Base-by-base conservation (phyloP, 2,888 invertebrate species). In the Crematogaster levior region DNA sequence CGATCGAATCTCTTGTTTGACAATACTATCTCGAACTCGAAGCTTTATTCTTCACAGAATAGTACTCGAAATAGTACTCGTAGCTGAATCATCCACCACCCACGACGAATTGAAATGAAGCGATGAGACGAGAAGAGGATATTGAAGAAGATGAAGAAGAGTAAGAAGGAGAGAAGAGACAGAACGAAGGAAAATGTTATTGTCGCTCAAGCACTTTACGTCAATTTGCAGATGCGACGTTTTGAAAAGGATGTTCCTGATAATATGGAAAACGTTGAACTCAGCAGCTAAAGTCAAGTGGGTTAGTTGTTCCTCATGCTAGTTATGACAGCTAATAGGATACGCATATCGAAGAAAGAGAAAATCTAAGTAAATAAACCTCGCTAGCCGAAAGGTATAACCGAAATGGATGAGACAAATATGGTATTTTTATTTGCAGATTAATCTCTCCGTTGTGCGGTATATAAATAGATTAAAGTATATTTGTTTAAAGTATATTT, bases 161-260 rank as follows among this genome's bases (percentile, higher is more conserved):
- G 43, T 6, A 15, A 72, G 80, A 77, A 56, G 40, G 37, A 56
- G 40, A 79, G 56, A 30, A n/a, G n/a, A 58, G 40, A 30, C 40
- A 40, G 60, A 75, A 80, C 63, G 75, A 83, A 81, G 86, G 63
- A 83, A 74, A 82, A 85, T 72, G 83, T 73, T 81, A 82, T 81
- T 63, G 84, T 61, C 79, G 77, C 43, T 84, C 75, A 68, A 86
- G 84, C 87, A 90, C 88, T 92, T 91, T 90, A 90, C 86, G 83
- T 85, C 89, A 92, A 92, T 92, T 92, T 90, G 88, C 87, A 77
- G 72, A 48, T 63, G 60, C 74, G 82, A 72, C 88, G 80, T 83
- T 83, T 85, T 90, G 90, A 91, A 89, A 88, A 92, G 90, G 91
- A 92, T 90, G 91, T 91, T 86, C 77, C 87, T 81, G 90, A 85